Conservation (phyloP, 2,797 vertebrate species). For the Enteromius afrohamiltoni region DNA sequence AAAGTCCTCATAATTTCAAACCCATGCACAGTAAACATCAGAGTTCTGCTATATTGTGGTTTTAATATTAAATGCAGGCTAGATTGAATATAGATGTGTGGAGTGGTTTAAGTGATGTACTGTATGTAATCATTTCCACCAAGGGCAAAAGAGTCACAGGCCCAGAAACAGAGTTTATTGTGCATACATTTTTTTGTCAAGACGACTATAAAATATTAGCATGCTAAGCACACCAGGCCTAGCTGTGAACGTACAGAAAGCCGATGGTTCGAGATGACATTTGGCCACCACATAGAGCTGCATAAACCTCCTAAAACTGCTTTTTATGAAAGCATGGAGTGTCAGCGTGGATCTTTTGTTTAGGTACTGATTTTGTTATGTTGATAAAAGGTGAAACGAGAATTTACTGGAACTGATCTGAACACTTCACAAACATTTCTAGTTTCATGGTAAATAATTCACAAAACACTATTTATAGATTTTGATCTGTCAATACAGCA, state of each 20-base stretch:
- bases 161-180: conserved; percentile 61
- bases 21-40: conserved; percentile 61
- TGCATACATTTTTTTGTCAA: conserved; percentile 36
- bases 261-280: conserved; percentile 44
- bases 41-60: conserved; percentile 54
- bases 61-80: conserved; percentile 70
- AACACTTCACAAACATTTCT: neutral
- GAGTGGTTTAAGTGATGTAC: conserved; percentile 68
- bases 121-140: conserved; percentile 74
- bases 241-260: conserved; percentile 63
- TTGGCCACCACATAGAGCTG: conserved; percentile 43
- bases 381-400: neutral
- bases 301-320: conserved; percentile 12
- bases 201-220: conserved; percentile 64
- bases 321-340: conserved; percentile 22
- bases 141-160: conserved; percentile 74
- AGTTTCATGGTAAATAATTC: neutral
- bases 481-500: neutral
- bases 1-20: conserved; percentile 34
- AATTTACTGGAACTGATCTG: neutral
- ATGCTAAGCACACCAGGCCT: conserved; percentile 59
- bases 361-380: conserved; percentile 9
- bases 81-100: conserved; percentile 69
- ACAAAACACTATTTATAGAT: neutral
- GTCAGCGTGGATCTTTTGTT: conserved; percentile 1